Conservation (phyloP, 2,797 vertebrate species). For the Macroramphosus scolopax region DNA sequence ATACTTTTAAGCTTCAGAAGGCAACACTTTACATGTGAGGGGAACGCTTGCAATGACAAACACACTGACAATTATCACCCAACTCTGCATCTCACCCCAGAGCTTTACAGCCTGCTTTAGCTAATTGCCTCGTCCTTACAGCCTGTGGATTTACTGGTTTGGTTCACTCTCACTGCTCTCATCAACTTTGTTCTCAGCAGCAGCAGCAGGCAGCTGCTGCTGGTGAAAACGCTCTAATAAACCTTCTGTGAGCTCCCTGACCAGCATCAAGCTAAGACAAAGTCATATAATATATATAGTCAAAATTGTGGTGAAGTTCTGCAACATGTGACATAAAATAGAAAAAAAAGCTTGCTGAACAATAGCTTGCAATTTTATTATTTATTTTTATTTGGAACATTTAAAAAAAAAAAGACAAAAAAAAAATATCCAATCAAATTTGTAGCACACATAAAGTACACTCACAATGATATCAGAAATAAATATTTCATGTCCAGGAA, state of each 20-base stretch:
- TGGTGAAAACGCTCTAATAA: constrained; percentile 5
- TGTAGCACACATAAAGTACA: too few relatives aligned
- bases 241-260: not conserved
- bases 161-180: constrained; percentile 5
- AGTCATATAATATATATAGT: too few relatives aligned
- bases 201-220: constrained; percentile 19
- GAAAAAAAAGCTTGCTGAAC: too few relatives aligned
- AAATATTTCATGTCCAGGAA: too few relatives aligned
- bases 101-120: constrained; percentile 37
- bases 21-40: not conserved
- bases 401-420: too few relatives aligned
- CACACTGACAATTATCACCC: constrained; percentile 10
- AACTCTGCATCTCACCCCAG: constrained; percentile 9
- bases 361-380: too few relatives aligned
- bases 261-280: constrained; percentile 7
- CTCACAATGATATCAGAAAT: too few relatives aligned
- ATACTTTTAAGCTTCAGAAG: too few relatives aligned
- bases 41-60: constrained; percentile 7
- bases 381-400: too few relatives aligned
- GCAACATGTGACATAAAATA: too few relatives aligned
- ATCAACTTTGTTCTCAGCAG: constrained; percentile 12
- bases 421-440: too few relatives aligned
- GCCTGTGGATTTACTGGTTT: constrained; percentile 33
- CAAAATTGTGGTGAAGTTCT: too few relatives aligned
- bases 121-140: constrained; percentile 49